Base-by-base conservation (phyloP, 2,888 invertebrate genomes). In the Netelia fuscicornis region DNA sequence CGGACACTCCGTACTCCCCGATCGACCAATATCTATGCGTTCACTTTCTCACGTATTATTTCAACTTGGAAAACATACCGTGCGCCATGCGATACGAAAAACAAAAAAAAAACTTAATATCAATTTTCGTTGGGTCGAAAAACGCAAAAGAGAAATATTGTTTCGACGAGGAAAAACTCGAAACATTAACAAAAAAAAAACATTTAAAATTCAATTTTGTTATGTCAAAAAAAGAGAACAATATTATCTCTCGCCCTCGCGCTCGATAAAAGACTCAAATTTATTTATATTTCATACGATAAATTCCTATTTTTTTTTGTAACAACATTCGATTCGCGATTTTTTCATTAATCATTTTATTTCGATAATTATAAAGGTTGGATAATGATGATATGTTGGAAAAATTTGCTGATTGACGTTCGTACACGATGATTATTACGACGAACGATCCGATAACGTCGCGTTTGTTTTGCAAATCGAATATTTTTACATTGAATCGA, bases 311-410 rank as follows among this genome's bases (percentile, higher is more conserved):
- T 30, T 11, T 42, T 17, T 17, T 17, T 17, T 17, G 17, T 56
- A 2, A 54, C 70, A 48, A 54, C 37, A 9, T 64, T 54, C 17
- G 64, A 65, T 64, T 56, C 56, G 30, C 37, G 60, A 48, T 37
- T 23, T 52, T 30, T 17, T 23, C 52, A 44, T 82, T 11, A 48
- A 72, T 71, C 72, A 65, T 11, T n/a, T 70, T 42, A 67, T 72
- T 68, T 62, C 62, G 68, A 17, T 5, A 37, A 62, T 30, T 30
- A 79, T 75, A 83, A 79, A 48, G 2, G 48, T 48, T 48, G 68
- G 58, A 48, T 78, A 52, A 60, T 64, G 83, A 80, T 84, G 79
- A 84, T 84, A 84, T 84, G 83, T 80, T 76, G 80, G 70, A 74
- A 62, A 52, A 23, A 65, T 17, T 11, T 17, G 11, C 17, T 8